Conservation (phyloP, 2,797 vertebrate species). For the Lophius americanus region DNA sequence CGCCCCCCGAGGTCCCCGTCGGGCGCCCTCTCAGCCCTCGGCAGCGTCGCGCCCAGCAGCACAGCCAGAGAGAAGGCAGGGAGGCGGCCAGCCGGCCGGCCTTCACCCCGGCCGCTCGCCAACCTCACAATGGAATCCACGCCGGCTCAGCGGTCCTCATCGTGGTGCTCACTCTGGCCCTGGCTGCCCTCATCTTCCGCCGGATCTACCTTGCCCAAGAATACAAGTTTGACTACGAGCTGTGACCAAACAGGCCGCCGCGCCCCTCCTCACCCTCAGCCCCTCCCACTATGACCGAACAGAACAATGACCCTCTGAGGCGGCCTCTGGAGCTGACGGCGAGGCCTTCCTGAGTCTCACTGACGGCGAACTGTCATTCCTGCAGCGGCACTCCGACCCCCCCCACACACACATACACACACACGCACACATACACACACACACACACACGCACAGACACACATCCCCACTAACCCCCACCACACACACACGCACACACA, state of each 20-base stretch:
- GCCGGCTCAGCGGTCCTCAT: slow-evolving; percentile 88
- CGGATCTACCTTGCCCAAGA: slow-evolving; percentile 94
- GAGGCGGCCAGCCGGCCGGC: slow-evolving; percentile 67
- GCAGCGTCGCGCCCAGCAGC: slow-evolving; percentile 90
- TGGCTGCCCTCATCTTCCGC: slow-evolving; percentile 94
- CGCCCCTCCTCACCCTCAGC: background rate
- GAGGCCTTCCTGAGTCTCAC: background rate
- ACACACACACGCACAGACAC: too few relatives aligned
- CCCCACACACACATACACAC: background rate
- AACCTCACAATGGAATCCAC: slow-evolving; percentile 79
- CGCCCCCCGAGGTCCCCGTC: slow-evolving; percentile 24
- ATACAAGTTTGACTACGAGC: slow-evolving; percentile 93
- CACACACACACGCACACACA: background rate
- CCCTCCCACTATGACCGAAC: background rate
- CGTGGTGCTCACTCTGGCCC: slow-evolving; percentile 89
- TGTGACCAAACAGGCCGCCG: slow-evolving; percentile 72
- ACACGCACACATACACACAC: too few relatives aligned
- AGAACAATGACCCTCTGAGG: slow-evolving; percentile 20
- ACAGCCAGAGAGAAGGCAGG: slow-evolving; percentile 71
- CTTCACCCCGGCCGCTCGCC: slow-evolving; percentile 76
- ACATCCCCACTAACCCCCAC: too few relatives aligned
- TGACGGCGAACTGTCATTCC: slow-evolving; percentile 47
- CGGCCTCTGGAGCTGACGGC: slow-evolving; percentile 7
- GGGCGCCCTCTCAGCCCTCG: slow-evolving; percentile 85
- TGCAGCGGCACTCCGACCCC: slow-evolving; percentile 19